Base-by-base conservation (phyloP, 2,113 vertebrate genomes). In the Indicator indicator region DNA sequence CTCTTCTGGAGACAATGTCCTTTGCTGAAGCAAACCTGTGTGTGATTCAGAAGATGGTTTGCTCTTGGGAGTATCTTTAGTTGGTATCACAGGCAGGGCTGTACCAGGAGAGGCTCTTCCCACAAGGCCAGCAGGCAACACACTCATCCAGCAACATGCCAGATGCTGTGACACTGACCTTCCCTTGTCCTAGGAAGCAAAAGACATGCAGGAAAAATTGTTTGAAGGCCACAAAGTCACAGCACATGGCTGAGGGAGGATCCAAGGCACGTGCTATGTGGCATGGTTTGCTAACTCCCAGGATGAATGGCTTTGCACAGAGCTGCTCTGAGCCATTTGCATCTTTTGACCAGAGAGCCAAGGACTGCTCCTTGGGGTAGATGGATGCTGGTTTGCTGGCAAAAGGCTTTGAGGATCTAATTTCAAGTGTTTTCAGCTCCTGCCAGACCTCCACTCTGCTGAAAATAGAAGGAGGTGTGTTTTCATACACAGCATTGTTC, bases 341-440 rank as follows among this genome's bases (percentile, higher is more conserved):
- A 52, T 32, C 27, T 88, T 85, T 44, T 42, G 64, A 50, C 55
- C 68, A 54, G 72, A 70, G 46, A 75, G 56, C 54, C 63, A 13
- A 71, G 30, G 23, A 44, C 30, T 64, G 87, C 67, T 75, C 38
- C 81, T 64, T 44, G 70, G 74, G 44, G 40, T 30, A 63, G 84
- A 21, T 3, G 19, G 70, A 86, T 73, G 85, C 52, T 42, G 9
- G 10, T 80, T 92, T 73, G 60, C 75, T 80, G 64, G 27, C 59
- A 87, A 79, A 89, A 85, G 38, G 38, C 78, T 94, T 71, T 52
- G 78, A 85, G 78, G 60, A 76, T 82, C 59, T 77, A 12, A 85
- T 89, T 92, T 55, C 52, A 50, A 83, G 38, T 56, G 38, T 62
- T 94, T 89, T 89, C 91, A 86, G 79, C 72, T 89, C 60, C 81